Percentiles rank a stretch among this genome's conserved stretches.
Evolutionary conservation across 2,113 vertebrate species (phyloP).

Genomic region (Poeciliopsis prolifica): DNA sequence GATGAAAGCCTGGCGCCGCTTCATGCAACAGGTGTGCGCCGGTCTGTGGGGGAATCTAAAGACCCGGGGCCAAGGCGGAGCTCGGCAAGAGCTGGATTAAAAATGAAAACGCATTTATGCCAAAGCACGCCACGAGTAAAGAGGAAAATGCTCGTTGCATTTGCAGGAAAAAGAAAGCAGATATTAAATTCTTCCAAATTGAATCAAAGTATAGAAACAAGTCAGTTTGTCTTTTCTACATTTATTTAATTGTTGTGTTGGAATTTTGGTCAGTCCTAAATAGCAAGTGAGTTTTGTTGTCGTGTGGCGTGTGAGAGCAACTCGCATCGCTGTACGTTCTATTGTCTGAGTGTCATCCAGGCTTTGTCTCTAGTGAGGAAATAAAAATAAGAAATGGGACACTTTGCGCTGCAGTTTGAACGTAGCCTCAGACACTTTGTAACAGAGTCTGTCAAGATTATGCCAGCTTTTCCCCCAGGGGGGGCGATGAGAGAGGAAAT

Average conservation of each 20-base stretch:
- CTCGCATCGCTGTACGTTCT: background rate
- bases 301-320: no score
- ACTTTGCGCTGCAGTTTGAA: slow-evolving; percentile 8
- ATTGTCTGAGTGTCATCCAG: background rate
- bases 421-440: slow-evolving; percentile 9
- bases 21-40: slow-evolving; percentile 53
- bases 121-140: background rate
- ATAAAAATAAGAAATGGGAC: slow-evolving; percentile 24
- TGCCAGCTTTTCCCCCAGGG: slow-evolving; percentile 14
- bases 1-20: slow-evolving; percentile 47
- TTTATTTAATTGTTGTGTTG: background rate
- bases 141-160: background rate
- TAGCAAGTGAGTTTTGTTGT: background rate
- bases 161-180: background rate
- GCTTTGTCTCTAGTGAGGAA: slow-evolving; percentile 3
- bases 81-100: slow-evolving; percentile 47
- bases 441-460: slow-evolving; percentile 22
- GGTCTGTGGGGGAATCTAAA: slow-evolving; percentile 42
- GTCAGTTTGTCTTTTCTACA: background rate
- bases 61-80: slow-evolving; percentile 30
- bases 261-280: background rate
- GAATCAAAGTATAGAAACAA: background rate
- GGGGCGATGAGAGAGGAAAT: slow-evolving; percentile 45
- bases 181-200: background rate
- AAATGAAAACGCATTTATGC: slow-evolving; percentile 30